Conservation (phyloP, 2,888 invertebrate genomes). For the Agelastica alni region DNA sequence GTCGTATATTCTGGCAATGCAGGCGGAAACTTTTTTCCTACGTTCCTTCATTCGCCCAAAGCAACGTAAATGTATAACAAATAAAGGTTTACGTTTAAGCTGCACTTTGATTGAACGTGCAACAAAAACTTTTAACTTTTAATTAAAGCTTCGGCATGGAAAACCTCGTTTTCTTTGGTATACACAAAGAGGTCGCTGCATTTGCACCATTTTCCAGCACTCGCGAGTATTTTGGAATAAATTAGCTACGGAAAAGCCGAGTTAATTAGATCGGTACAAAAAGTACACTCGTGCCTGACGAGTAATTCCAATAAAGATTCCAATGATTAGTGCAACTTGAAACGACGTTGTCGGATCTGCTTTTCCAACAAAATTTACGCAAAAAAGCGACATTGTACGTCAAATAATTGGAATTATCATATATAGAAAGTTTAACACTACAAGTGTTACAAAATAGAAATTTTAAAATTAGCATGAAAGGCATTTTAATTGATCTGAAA, state of each 20-base stretch:
- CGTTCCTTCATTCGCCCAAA: not conserved
- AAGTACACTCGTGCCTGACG: constrained; percentile 4
- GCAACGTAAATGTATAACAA: not conserved
- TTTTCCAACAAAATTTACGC: too few relatives aligned
- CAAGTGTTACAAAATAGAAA: too few relatives aligned
- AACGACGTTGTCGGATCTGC: too few relatives aligned
- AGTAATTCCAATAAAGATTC: too few relatives aligned
- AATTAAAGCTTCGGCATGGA: constrained; percentile 16
- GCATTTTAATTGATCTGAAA: too few relatives aligned
- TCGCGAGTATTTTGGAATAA: constrained; percentile 13
- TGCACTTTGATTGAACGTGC: constrained; percentile 19
- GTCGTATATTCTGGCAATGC: not conserved
- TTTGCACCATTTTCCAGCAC: constrained; percentile 6
- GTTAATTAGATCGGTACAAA: constrained; percentile 17
- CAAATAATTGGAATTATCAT: too few relatives aligned
- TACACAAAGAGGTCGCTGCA: constrained; percentile 3
- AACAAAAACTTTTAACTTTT: constrained; percentile 24
- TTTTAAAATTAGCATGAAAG: too few relatives aligned
- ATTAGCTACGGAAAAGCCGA: constrained; percentile 9
- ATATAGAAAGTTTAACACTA: too few relatives aligned
- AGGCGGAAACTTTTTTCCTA: constrained; percentile 1
- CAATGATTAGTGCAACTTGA: too few relatives aligned
- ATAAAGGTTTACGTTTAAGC: constrained; percentile 13
- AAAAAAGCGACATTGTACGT: too few relatives aligned
- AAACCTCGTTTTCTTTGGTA: constrained; percentile 15